Evolutionary conservation across 1,140 invertebrate genomes (phyloP), one percentile per base, ranked within the genome.

Genomic region (Ephestia elutella): DNA sequence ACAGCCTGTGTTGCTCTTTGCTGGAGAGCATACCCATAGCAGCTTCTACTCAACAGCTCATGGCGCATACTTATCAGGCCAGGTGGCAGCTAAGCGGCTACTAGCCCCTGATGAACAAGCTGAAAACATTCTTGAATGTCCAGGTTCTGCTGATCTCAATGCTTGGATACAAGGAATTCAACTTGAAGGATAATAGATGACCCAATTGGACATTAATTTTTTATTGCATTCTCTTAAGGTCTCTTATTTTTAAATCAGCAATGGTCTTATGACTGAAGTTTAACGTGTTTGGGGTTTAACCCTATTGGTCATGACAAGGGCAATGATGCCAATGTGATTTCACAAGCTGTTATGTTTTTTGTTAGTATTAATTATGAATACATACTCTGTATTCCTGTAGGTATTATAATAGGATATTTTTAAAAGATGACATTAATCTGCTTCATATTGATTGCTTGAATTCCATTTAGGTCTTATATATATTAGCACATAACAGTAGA

Each of bases 11-110:
- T 80, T 97, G 59, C 85, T 96, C 59, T 98, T 98, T 91, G 97
- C 96, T 63, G 97, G 97, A 17, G 97, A 98, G 90, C 97, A 98
- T 65, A 98, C 96, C 4, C 97, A 98, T 89, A 94, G 94, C 71
- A 95, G 92, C 73, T 98, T 97, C 82, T 98, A 97, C 82, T 98
- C 96, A 18, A 98, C 97, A 4, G 96, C 96, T 19, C 97, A 98
- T 79, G 97, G 97, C 9, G 97, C 97, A 4, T 97, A 96, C 77
- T 88, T 98, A 19, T 96, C 94, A 38, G 97, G 97, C 1, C 91
- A 96, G 71, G 92, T 93, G n/a, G 96, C 95, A 38, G 96, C 96
- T 11, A 93, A 96, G 80, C 84, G 92, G 25, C 74, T 96, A 9
- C 70, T 95, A 19, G 90, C 85, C 18, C 81, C 89, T 13, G 91